Evolutionary conservation across 2,797 vertebrate species (phyloP).

Genomic region (Pristis pectinata): DNA sequence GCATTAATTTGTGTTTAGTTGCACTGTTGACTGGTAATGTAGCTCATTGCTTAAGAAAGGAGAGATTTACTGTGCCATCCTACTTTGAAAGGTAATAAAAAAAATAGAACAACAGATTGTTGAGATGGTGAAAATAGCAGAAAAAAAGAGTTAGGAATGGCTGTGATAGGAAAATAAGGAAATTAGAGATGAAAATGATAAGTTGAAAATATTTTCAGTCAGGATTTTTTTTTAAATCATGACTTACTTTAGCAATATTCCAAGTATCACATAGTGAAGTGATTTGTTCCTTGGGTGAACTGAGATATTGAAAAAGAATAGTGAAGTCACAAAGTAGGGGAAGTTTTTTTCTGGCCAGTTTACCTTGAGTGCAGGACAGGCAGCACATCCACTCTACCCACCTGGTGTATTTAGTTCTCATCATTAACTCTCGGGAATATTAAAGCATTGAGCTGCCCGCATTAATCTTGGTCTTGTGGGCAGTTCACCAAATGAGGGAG

Average conservation of each 20-base stretch:
- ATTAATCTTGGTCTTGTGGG: neutral
- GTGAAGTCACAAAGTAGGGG: neutral
- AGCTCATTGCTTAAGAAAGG: neutral
- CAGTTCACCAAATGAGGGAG: neutral
- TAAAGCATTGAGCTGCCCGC: neutral
- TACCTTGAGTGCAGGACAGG: neutral
- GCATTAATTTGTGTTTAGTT: neutral
- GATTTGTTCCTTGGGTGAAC: neutral
- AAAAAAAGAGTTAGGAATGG: neutral
- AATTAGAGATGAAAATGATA: neutral
- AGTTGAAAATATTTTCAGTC: neutral
- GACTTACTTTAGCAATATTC: neutral
- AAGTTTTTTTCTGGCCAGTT: neutral
- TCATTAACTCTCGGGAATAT: neutral
- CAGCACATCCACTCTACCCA: neutral
- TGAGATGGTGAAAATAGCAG: neutral
- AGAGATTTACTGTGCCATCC: too few relatives aligned
- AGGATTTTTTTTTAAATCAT: neutral
- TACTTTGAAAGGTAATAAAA: neutral
- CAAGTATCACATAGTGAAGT: neutral
- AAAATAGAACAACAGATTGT: neutral
- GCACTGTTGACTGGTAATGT: neutral
- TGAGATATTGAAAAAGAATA: neutral
- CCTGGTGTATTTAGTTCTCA: neutral
- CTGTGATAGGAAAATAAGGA: neutral